These are phyloP conservation scores for Trogon surrucura DNA, from an alignment of 2,113 vertebrate genomes.

Conservation along the genomic window DNA sequence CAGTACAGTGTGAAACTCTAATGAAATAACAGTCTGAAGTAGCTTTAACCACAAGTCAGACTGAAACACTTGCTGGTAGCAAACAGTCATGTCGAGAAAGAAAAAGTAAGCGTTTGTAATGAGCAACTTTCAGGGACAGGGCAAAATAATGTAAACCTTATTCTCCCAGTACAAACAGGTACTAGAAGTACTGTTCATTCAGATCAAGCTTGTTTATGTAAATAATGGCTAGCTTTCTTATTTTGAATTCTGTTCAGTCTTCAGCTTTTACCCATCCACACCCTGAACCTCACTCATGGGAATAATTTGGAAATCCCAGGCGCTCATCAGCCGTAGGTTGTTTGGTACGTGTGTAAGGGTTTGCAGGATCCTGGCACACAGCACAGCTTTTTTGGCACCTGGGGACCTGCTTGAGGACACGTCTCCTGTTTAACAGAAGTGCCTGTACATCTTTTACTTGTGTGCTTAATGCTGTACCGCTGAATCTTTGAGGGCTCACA, in stretches of 20 bases:
- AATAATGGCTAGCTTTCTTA: neutral
- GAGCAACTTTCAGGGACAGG: neutral
- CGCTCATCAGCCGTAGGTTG: neutral
- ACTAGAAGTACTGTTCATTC: neutral
- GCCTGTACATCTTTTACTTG: rapidly evolving
- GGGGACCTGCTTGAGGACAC: neutral
- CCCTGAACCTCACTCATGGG: neutral
- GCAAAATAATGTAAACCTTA: neutral
- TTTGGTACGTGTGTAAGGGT: neutral
- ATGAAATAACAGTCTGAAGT: neutral
- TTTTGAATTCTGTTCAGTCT: neutral
- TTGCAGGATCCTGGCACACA: neutral
- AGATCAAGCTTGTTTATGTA: neutral
- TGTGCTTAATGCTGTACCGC: neutral
- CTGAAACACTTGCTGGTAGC: neutral
- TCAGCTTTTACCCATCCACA: neutral
- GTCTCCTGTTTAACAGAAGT: neutral
- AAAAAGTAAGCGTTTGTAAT: neutral
- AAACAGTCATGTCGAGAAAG: neutral
- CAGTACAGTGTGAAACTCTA: neutral
- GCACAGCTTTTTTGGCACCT: neutral
- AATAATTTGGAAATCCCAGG: neutral
- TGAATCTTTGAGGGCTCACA: neutral
- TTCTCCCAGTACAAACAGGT: neutral
- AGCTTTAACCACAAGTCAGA: neutral